Evolutionary conservation across 1,140 invertebrate genomes (phyloP).

Genomic region (Catajapyx aquilonaris): DNA sequence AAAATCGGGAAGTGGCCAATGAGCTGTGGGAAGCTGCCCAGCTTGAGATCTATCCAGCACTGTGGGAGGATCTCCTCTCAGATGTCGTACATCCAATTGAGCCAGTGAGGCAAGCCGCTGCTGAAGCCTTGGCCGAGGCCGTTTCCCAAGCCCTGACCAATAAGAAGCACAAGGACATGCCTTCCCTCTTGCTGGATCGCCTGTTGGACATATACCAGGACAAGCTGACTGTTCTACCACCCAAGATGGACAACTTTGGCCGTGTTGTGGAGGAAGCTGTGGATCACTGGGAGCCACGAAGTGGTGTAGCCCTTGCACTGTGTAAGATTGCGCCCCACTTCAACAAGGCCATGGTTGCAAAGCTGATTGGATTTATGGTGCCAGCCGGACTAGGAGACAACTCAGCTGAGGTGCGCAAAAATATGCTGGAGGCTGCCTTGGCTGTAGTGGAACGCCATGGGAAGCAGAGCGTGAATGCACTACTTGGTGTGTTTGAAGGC

Average conservation of each 20-base stretch:
- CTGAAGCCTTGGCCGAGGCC: constrained; percentile 48
- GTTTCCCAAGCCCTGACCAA: constrained; percentile 25
- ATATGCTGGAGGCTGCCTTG: constrained; percentile 87
- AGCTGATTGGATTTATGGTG: constrained; percentile 65
- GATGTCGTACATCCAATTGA: constrained; percentile 61
- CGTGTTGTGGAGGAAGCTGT: constrained; percentile 61
- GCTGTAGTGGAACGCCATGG: constrained; percentile 78
- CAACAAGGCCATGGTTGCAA: constrained; percentile 37
- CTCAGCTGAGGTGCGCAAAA: constrained; percentile 51
- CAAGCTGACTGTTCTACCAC: constrained; percentile 52
- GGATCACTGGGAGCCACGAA: constrained; percentile 70
- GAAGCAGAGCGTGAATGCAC: constrained; percentile 48
- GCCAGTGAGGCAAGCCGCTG: constrained; percentile 53
- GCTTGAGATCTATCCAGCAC: constrained; percentile 29
- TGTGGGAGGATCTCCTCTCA: constrained; percentile 37
- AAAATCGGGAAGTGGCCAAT: constrained; percentile 41
- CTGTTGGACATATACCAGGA: constrained; percentile 56
- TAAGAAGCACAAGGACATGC: constrained; percentile 26
- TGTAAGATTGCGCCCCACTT: constrained; percentile 48
- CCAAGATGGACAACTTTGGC: constrained; percentile 76
- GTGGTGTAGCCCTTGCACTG: constrained; percentile 67
- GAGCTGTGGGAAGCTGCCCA: constrained; percentile 41
- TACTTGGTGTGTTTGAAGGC: constrained; percentile 73
- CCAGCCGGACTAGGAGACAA: constrained; percentile 68
- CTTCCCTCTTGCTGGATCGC: constrained; percentile 32